These are phyloP conservation scores for Tympanoctomys barrerae DNA, from an alignment of 2,797 vertebrate species.

Conservation along the genomic window DNA sequence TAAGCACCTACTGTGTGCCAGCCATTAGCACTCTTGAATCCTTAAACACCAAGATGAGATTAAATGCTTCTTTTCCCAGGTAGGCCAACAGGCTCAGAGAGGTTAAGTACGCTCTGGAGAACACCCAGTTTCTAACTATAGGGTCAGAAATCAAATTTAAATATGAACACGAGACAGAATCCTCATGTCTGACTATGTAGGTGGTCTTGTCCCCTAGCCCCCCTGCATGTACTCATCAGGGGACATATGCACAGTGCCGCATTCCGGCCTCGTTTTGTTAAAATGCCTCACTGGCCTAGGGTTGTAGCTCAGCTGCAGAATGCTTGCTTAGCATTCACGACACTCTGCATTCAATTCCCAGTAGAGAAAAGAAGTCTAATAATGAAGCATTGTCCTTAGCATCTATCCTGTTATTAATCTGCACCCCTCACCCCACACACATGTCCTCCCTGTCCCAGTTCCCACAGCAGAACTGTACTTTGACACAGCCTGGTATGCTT, in stretches of 20 bases:
- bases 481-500: fast-evolving
- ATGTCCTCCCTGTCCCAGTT: background rate
- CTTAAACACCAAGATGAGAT: background rate
- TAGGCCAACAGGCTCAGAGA: background rate
- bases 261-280: background rate
- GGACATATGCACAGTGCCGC: background rate
- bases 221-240: fast-evolving
- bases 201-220: fast-evolving
- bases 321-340: background rate
- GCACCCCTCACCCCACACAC: background rate
- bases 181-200: fast-evolving
- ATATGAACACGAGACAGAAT: background rate
- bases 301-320: background rate
- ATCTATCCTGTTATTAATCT: background rate
- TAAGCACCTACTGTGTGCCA: background rate
- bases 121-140: background rate
- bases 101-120: background rate
- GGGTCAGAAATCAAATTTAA: background rate
- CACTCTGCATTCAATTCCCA: background rate
- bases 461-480: background rate
- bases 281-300: background rate
- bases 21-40: background rate
- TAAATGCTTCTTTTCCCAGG: background rate
- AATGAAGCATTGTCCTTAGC: background rate
- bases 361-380: background rate